Conservation (phyloP, 2,113 vertebrate species). For the Physeter macrocephalus region DNA sequence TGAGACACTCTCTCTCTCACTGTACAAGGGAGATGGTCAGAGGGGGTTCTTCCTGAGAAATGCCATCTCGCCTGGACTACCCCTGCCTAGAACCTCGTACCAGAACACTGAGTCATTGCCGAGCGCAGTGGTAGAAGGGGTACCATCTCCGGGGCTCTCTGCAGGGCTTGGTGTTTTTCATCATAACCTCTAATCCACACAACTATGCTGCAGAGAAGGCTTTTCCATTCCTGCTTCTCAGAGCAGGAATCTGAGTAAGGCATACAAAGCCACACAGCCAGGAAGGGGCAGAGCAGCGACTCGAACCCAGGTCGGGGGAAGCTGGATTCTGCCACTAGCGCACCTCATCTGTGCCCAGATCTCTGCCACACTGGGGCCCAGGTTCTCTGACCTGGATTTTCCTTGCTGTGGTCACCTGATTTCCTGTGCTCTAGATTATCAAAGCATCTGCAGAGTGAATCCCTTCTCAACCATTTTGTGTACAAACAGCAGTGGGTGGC, state of each 20-base stretch:
- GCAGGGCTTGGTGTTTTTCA: not conserved
- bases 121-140: too few species aligned
- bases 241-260: not conserved
- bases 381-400: not conserved
- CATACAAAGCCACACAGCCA: not conserved
- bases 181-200: not conserved
- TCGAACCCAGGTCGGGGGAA: fast-evolving
- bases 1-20: not conserved
- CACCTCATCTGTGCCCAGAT: not conserved
- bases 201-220: not conserved
- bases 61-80: fast-evolving
- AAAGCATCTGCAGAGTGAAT: not conserved
- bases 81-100: not conserved
- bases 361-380: not conserved
- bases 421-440: not conserved
- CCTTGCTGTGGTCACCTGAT: not conserved
- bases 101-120: not conserved
- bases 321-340: not conserved
- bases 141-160: fast-evolving
- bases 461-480: not conserved
- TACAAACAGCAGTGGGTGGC: not conserved
- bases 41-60: not conserved
- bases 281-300: not conserved
- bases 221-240: not conserved
- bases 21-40: not conserved